A percentile compares a stretch with the other conserved stretches of the same genome.
Conservation (phyloP, 1,140 invertebrate species). For the Marisa cornuarietis region DNA sequence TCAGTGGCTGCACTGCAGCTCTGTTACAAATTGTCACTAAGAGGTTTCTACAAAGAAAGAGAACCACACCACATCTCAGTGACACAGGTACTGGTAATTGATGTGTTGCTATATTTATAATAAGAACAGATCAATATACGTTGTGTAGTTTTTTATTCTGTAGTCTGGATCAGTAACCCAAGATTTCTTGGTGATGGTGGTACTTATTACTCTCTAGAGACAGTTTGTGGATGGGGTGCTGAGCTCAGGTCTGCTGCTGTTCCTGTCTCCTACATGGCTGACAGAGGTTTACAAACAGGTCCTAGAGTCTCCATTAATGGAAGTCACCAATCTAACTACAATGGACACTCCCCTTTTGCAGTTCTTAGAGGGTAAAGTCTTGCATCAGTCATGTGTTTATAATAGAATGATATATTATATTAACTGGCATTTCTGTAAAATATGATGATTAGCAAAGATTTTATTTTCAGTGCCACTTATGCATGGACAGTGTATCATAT, state of each 20-base stretch:
- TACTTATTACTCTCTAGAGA: constrained; percentile 68
- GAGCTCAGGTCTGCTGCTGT: constrained; percentile 88
- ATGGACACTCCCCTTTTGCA: constrained; percentile 15
- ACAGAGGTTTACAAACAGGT: constrained; percentile 90
- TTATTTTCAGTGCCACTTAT: too few species aligned
- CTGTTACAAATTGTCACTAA: constrained; percentile 81
- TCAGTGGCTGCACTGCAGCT: constrained; percentile 85
- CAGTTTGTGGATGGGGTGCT: constrained; percentile 92
- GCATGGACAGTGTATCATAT: too few species aligned
- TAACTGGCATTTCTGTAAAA: too few species aligned
- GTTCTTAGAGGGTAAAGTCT: constrained; percentile 9
- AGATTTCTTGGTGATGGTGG: not conserved
- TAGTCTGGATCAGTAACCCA: not conserved
- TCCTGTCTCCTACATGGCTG: constrained; percentile 90
- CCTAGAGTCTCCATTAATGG: constrained; percentile 79
- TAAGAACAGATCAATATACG: too few species aligned
- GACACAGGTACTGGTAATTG: constrained; percentile 30
- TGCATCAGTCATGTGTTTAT: too few species aligned
- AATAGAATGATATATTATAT: too few species aligned
- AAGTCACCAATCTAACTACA: constrained; percentile 48
- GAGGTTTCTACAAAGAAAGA: constrained; percentile 77
- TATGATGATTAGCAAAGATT: too few species aligned
- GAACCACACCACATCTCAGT: constrained; percentile 70
- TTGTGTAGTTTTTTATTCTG: constrained; percentile 11
- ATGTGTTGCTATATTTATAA: too few species aligned